Base-by-base conservation (phyloP, 2,888 invertebrate species). In the Icerya purchasi region DNA sequence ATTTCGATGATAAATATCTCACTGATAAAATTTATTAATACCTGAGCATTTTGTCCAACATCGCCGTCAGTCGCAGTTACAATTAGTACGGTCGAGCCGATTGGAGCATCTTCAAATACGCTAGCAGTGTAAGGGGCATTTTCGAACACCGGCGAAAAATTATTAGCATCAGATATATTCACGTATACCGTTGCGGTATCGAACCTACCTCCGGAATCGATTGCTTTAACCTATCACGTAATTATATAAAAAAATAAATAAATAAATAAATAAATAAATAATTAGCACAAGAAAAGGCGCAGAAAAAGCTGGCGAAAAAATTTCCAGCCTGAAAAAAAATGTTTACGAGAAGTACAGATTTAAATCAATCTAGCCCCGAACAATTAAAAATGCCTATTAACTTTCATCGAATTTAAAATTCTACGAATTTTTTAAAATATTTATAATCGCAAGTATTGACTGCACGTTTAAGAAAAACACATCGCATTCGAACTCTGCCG, bases 51-150 rank as follows among this genome's bases (percentile, higher is more conserved):
- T 54, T 91, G 79, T 0, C 94, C 96, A 1, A 92, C 90, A 73
- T 97, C 97, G 61, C 86, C 86, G 70, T 97, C 97, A 0, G 84
- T 84, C 0, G 97, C 94, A 0, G 86, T 84, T 0, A 97, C 88
- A 0, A 92, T 86, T 0, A 93, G 75, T 0, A 97, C 90, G 0
- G 92, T 92, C 0, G 89, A 87, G 0, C 94, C 96, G 22, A 91
- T 74, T 0, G 88, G 85, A 0, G 90, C 86, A 72, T 96, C 92
- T 75, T 98, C 97, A 68, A 90, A 88, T 0, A 93, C 72, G 55
- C 65, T 66, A 1, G 89, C 85, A 1, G 86, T 82, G 69, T 94
- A 94, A 0, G 93, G 93, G 0, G 91, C 88, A 69, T 89, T 88
- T 70, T 92, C 89, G 69, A 96, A 96, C 1, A 85, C 85, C 0